Evolutionary conservation across 2,888 invertebrate genomes (phyloP).

Genomic region (Drosophila rellima): DNA sequence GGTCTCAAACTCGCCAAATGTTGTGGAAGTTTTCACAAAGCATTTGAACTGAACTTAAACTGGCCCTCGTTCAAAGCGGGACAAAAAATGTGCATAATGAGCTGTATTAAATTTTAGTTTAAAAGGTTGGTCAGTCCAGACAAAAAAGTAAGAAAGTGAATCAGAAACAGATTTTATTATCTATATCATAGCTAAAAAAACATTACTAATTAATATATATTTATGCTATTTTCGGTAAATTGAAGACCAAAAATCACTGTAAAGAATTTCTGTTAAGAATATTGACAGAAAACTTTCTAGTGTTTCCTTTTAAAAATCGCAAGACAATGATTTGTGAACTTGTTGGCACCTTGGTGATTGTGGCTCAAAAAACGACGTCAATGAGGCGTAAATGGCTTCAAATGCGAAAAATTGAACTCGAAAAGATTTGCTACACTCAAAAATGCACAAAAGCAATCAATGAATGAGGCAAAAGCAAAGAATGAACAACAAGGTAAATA

Average conservation of each 20-base stretch:
- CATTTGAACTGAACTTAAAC: conserved; percentile 29
- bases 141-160: not conserved
- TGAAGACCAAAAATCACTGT: not conserved
- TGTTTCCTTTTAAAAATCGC: conserved; percentile 1
- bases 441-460: conserved; percentile 62
- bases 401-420: conserved; percentile 61
- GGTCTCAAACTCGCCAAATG: conserved; percentile 65
- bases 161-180: not conserved
- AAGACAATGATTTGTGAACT: conserved; percentile 37
- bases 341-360: conserved; percentile 9
- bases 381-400: conserved; percentile 59
- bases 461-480: conserved; percentile 21
- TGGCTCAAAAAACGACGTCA: conserved; percentile 29
- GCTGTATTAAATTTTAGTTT: conserved; percentile 10
- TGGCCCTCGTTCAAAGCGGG: not conserved
- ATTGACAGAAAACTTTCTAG: not conserved
- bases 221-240: not conserved
- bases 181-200: not conserved
- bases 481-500: conserved; percentile 37
- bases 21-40: conserved; percentile 53
- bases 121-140: not conserved
- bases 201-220: not conserved
- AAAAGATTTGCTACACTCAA: conserved; percentile 48
- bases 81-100: conserved; percentile 6
- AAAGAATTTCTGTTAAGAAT: not conserved